These are phyloP conservation scores for Micromesistius poutassou DNA, from an alignment of 2,797 vertebrate genomes.

Conservation along the genomic window DNA sequence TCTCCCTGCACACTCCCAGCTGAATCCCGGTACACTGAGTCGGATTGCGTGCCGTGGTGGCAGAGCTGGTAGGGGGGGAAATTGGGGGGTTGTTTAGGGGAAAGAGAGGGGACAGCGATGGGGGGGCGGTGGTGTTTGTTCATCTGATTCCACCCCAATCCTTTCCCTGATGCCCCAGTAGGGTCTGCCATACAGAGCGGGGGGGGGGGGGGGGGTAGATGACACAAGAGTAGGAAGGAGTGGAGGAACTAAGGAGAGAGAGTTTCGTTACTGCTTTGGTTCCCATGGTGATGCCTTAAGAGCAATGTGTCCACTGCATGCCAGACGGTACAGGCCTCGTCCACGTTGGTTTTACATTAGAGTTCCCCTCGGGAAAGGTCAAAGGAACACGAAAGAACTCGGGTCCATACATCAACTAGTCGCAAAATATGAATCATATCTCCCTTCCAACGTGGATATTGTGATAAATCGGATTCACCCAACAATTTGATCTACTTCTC, in stretches of 20 bases:
- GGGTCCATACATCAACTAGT: background rate
- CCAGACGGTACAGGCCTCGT: too few relatives aligned
- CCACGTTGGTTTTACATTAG: too few relatives aligned
- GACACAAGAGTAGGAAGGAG: background rate
- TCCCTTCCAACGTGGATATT: background rate
- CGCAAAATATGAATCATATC: background rate
- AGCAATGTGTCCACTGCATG: background rate
- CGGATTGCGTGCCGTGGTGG: background rate
- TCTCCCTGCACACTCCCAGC: constrained; percentile 38
- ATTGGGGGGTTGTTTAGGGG: background rate
- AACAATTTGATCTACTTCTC: too few relatives aligned
- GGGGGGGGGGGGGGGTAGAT: background rate
- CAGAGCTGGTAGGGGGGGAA: background rate
- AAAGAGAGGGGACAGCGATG: background rate
- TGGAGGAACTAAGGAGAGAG: background rate
- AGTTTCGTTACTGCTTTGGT: too few relatives aligned
- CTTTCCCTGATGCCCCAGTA: background rate
- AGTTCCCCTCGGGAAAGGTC: background rate
- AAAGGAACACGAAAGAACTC: background rate
- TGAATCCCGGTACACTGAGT: constrained; percentile 20
- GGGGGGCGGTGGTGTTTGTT: constrained; percentile 32
- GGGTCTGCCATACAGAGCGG: background rate
- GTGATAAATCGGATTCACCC: background rate
- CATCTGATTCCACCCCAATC: constrained; percentile 23
- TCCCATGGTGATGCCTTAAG: background rate